These are phyloP conservation scores for Trichosurus vulpecula DNA, from an alignment of 2,797 vertebrate species.

Conservation along the genomic window DNA sequence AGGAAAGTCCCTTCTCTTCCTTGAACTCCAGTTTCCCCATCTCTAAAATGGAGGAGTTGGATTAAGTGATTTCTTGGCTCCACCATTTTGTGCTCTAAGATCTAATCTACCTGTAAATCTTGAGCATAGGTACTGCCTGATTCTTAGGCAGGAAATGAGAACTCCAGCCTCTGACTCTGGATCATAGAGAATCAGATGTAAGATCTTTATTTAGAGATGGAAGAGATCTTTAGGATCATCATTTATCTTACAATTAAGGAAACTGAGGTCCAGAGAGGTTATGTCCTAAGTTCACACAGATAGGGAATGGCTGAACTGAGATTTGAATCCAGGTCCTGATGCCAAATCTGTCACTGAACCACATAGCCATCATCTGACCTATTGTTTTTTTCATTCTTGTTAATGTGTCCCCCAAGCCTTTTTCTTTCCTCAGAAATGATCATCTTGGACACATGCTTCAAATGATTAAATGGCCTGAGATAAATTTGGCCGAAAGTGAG, in stretches of 20 bases:
- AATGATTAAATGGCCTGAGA: slow-evolving; percentile 76
- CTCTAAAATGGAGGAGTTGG: neutral
- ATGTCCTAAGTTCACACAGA: neutral
- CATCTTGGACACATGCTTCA: slow-evolving; percentile 41
- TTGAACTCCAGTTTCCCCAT: neutral
- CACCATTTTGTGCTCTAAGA: neutral
- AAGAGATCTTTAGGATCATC: neutral
- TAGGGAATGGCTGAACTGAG: neutral
- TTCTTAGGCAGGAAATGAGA: neutral
- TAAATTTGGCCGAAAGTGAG: slow-evolving; percentile 78
- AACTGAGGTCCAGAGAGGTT: neutral
- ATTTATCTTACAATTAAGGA: neutral
- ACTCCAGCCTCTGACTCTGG: neutral
- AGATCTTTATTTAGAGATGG: neutral
- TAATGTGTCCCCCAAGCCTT: neutral
- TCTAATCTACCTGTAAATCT: neutral
- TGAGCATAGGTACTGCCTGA: neutral
- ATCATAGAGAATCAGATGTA: neutral
- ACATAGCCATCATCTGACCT: neutral
- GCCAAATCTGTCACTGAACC: neutral
- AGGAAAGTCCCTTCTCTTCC: neutral
- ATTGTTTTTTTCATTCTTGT: neutral
- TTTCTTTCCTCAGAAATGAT: slow-evolving; percentile 1
- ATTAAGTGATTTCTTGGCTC: neutral
- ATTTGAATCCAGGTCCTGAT: neutral